phyloP scores from a whole-genome alignment of 1,140 invertebrate genomes.

The Leptoteleia sp. region DNA sequence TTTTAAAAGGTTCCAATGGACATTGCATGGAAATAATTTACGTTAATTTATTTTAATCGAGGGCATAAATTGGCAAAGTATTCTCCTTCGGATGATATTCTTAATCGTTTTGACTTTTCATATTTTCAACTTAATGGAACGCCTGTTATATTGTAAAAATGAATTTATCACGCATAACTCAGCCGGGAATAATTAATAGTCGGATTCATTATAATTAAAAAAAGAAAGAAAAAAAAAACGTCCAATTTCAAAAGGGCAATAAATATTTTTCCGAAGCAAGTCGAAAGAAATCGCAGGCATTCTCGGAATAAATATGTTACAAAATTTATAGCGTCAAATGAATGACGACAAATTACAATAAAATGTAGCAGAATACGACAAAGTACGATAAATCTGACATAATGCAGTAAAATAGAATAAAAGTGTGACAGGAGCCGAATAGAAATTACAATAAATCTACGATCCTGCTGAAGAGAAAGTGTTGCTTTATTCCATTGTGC shows the following conservation, averaged over 20 bases:
- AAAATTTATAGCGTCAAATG: slow-evolving; percentile 61
- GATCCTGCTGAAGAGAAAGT: slow-evolving; percentile 55
- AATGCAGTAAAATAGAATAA: slow-evolving; percentile 62
- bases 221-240: no score
- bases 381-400: slow-evolving; percentile 61
- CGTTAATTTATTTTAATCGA: no score
- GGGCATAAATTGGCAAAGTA: no score
- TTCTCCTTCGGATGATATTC: no score
- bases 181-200: slow-evolving; percentile 17
- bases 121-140: no score
- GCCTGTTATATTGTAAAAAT: slow-evolving; percentile 4
- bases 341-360: slow-evolving; percentile 68
- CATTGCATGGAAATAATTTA: no score
- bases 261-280: slow-evolving; percentile 26
- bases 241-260: slow-evolving; percentile 22
- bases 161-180: not conserved
- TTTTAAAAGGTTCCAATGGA: no score
- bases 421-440: slow-evolving; percentile 60
- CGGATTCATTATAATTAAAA: slow-evolving; percentile 37
- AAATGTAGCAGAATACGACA: slow-evolving; percentile 62
- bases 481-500: slow-evolving; percentile 59
- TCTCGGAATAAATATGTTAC: slow-evolving; percentile 50
- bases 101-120: no score
- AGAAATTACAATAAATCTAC: slow-evolving; percentile 64
- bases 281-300: slow-evolving; percentile 40